Percentiles rank a stretch among this genome's conserved stretches.
phyloP scores from a whole-genome alignment of 2,888 invertebrate genomes.

The Aporophyla lueneburgensis region DNA sequence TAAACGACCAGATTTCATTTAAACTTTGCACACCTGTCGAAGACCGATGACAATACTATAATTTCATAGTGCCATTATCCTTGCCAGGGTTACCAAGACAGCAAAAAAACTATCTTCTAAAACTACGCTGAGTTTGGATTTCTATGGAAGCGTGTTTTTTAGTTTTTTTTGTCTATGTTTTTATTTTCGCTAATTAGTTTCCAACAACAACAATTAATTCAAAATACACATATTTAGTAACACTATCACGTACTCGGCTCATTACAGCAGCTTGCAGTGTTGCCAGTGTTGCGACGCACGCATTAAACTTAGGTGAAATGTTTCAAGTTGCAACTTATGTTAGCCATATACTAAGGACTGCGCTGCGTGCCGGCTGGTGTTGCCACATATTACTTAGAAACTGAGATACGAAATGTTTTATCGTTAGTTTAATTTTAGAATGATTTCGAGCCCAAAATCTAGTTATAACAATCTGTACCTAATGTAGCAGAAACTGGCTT shows the following conservation, averaged over 20 bases:
- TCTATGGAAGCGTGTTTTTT: no score
- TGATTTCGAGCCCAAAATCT: neutral
- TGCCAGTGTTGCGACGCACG: constrained; percentile 43
- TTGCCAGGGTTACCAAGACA: no score
- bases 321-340: constrained; percentile 58
- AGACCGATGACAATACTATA: no score
- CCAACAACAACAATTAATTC: constrained; percentile 12
- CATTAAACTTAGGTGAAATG: constrained; percentile 60
- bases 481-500: neutral
- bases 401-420: constrained; percentile 30
- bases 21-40: no score
- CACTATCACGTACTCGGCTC: constrained; percentile 53
- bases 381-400: constrained; percentile 27
- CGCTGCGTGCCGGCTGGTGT: constrained; percentile 46
- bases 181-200: constrained; percentile 25
- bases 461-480: neutral
- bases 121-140: no score
- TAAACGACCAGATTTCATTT: no score
- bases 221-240: constrained; percentile 38
- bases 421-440: constrained; percentile 2
- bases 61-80: no score
- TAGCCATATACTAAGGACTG: constrained; percentile 33
- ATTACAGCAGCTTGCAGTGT: constrained; percentile 52
- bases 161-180: constrained; percentile 3
- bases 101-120: no score